Conservation (phyloP, 2,113 vertebrate genomes). For the Toxotes chatareus region DNA sequence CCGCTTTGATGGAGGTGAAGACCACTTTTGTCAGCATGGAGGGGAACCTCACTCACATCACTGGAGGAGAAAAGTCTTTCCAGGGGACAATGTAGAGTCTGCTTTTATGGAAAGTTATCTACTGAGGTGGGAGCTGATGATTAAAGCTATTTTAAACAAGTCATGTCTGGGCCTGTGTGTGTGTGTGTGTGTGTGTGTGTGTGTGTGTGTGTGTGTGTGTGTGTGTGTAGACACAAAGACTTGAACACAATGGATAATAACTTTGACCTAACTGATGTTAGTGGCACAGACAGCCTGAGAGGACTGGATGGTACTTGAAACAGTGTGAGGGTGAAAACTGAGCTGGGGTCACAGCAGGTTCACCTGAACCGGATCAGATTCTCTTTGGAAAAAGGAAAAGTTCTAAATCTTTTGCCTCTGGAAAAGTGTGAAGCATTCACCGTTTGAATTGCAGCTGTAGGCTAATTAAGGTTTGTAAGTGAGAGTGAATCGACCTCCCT, state of each 20-base stretch:
- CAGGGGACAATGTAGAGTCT: slow-evolving; percentile 21
- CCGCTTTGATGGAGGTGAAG: slow-evolving; percentile 59
- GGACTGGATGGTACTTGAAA: slow-evolving; percentile 54
- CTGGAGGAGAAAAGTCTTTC: slow-evolving; percentile 29
- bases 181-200: too few species aligned
- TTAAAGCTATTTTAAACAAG: slow-evolving; percentile 29
- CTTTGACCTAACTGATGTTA: background rate
- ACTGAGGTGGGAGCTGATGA: slow-evolving; percentile 11
- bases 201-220: background rate
- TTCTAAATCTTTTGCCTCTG: background rate
- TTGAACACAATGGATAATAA: slow-evolving; percentile 33
- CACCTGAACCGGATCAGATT: slow-evolving; percentile 7
- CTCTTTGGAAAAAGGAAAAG: slow-evolving; percentile 1
- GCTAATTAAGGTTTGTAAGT: background rate
- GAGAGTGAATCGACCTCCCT: background rate
- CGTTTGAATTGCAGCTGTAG: background rate
- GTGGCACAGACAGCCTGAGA: slow-evolving; percentile 2
- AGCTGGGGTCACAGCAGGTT: background rate
- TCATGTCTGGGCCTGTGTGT: slow-evolving; percentile 33
- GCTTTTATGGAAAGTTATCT: slow-evolving; percentile 8
- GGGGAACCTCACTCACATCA: background rate
- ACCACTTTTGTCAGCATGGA: slow-evolving; percentile 46
- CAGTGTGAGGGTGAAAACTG: background rate
- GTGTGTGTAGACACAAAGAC: slow-evolving; percentile 1
- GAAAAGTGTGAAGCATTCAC: background rate